A percentile compares a stretch with the other conserved stretches of the same genome.
phyloP scores from a whole-genome alignment of 2,113 vertebrate species.

The Pseudorhombus dupliciocellatus region DNA sequence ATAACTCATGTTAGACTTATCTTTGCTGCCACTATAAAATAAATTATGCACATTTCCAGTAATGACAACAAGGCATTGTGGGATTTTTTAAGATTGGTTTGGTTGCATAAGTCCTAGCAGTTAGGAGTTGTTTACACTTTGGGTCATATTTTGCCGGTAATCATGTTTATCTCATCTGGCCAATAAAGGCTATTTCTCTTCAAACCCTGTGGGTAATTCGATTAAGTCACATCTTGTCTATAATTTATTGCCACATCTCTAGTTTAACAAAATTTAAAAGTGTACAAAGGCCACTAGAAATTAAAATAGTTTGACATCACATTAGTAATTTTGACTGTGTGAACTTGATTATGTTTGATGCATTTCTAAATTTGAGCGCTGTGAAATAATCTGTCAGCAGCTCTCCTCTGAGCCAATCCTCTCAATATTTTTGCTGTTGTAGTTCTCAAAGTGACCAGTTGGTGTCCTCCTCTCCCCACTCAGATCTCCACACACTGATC shows the following conservation, averaged over 20 bases:
- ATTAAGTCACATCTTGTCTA: background rate
- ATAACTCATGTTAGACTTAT: slow-evolving; percentile 29
- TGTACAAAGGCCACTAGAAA: background rate
- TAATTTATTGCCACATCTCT: background rate
- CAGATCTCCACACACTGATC: slow-evolving; percentile 3
- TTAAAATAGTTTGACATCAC: no score
- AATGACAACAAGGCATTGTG: slow-evolving; percentile 7
- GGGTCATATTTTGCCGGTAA: background rate
- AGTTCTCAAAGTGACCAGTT: slow-evolving; percentile 80
- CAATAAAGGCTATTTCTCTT: background rate
- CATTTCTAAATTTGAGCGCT: background rate
- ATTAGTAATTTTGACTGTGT: background rate
- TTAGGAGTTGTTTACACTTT: background rate
- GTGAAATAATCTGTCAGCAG: background rate
- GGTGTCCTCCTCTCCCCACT: slow-evolving; percentile 76
- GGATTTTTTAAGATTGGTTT: background rate
- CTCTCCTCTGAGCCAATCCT: slow-evolving; percentile 16
- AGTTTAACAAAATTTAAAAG: background rate
- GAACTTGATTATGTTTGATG: background rate
- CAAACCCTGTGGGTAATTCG: background rate
- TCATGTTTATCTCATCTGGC: slow-evolving; percentile 2
- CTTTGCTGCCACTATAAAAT: background rate
- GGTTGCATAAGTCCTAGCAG: background rate
- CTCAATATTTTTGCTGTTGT: slow-evolving; percentile 64
- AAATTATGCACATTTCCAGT: background rate